Evolutionary conservation across 1,140 invertebrate genomes (phyloP), one percentile per base, ranked within the genome.

Genomic region (Aphaenogaster ashmeadi): DNA sequence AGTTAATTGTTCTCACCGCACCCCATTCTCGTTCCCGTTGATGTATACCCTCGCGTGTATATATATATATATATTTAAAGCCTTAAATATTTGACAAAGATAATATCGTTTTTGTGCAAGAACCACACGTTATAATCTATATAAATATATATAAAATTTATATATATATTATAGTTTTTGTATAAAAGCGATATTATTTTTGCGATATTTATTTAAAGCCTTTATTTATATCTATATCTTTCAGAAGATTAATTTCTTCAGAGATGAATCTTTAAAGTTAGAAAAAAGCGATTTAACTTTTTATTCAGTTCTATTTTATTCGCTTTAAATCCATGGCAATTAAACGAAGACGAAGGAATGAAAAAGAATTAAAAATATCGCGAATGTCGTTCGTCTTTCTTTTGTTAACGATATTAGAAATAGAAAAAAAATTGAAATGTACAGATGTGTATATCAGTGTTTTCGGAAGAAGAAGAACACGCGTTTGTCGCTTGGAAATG

Each of bases 1-100:
- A 93, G 83, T 92, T 93, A 93, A 93, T 93, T 91, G 88, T 72
- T 80, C 58, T 41, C 47, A 78, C 72, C 62, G 50, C 75, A 33
- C 62, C 71, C 62, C 15, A 21, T 38, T 15, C 66, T 9, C 38
- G 3, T 38, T 9, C 50, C 36, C 2, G 52, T 81, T 56, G 58
- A 21, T 58, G 27, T 58, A 56, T 18, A 44, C 50, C 21, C 52
- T 71, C 36, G 11, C 50, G n/a, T 56, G 33, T 41, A 75, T 41
- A 74, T 41, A 0, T 67, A 44, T 8, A 58, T 27, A 33, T 27
- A 27, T 27, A 60, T 60, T 56, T 21, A 38, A n/a, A 1, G 9
- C 38, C 36, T 66, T 66, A 66, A 21, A 66, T 67, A 67, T 44
- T 67, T 44, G n/a, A 0, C 2, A 47, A 44, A 67, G 41, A 44